A percentile compares a stretch with the other conserved stretches of the same genome.
phyloP scores from a whole-genome alignment of 2,888 invertebrate species.

The Parelbella ahira region DNA sequence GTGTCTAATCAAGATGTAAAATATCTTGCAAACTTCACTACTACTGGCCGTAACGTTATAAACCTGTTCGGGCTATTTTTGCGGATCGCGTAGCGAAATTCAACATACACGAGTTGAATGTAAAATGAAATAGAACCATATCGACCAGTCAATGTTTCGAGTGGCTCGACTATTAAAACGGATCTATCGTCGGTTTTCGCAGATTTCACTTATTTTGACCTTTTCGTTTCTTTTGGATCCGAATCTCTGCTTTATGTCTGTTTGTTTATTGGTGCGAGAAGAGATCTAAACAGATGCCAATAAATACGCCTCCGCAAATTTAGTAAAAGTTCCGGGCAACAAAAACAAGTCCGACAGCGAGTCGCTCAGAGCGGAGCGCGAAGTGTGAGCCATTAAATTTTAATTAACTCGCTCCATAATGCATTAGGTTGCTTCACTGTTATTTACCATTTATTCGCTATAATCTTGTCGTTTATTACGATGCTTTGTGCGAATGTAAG shows the following conservation, averaged over 20 bases:
- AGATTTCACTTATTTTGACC: conserved; percentile 18
- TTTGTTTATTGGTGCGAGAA: conserved; percentile 12
- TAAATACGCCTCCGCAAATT: conserved; percentile 20
- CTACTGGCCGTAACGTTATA: conserved; percentile 16
- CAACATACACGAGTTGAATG: conserved; percentile 12
- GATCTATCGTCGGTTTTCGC: conserved; percentile 13
- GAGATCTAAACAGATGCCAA: conserved; percentile 19
- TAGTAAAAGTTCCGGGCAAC: conserved; percentile 16
- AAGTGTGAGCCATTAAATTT: conserved; percentile 35
- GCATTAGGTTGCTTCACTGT: conserved; percentile 41
- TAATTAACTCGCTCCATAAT: conserved; percentile 42
- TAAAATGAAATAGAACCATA: conserved; percentile 5
- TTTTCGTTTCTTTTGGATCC: conserved; percentile 1
- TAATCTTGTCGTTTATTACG: conserved; percentile 21
- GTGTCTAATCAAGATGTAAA: conserved; percentile 16
- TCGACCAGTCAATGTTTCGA: conserved; percentile 12
- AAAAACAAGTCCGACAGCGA: conserved; percentile 24
- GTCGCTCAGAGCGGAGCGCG: conserved; percentile 17
- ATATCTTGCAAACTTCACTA: conserved; percentile 17
- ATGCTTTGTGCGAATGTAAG: conserved; percentile 19
- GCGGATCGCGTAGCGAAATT: conserved; percentile 8
- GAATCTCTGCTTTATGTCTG: conserved; percentile 21
- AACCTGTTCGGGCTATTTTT: conserved; percentile 14
- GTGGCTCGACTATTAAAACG: not conserved
- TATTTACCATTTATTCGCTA: conserved; percentile 34